Evolutionary conservation across 2,888 invertebrate genomes (phyloP), one percentile per base, ranked within the genome.

Genomic region (Diloba caeruleocephala): DNA sequence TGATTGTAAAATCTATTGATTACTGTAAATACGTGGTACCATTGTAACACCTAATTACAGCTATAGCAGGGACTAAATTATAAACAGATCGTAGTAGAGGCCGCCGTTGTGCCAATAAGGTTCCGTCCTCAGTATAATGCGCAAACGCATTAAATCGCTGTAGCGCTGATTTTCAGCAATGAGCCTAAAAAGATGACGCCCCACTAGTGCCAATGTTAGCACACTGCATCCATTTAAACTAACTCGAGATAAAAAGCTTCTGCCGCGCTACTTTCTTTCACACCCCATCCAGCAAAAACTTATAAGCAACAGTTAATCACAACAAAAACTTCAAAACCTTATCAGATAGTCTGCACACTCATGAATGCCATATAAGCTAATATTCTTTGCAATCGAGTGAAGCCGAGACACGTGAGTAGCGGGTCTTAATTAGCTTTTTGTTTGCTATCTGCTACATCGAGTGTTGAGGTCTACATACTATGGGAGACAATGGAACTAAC

Each of bases 401-500:
- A 32, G 57, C 63, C 34, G 67, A 61, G 56, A 63, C 76, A 67
- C 65, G 60, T 58, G 69, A 70, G 51, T 60, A 60, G 61, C 45
- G 39, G 37, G 60, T 14, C 58, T 65, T 76, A 78, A 78, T 80
- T 78, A 67, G 32, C 70, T 80, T 79, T 80, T 78, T 80, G 74
- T 76, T 61, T 51, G 38, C 6, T 44, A 41, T 36, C 60, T n/a
- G 59, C 52, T 52, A 46, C 61, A 74, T 76, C 75, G 48, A 46
- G 56, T 71, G 78, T 70, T 67, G 63, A 70, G 80, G 75, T 80
- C 80, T 76, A 76, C 33, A 75, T 75, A 57, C 57, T 53, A 34
- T 31, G 19, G 44, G 7, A 63, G 46, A 64, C 61, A 52, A 51
- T 57, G 45, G 62, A 28, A 19, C 38, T 17, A 2, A 45, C 65